Evolutionary conservation across 1,140 invertebrate species (phyloP).

Genomic region (Diorhabda elongata): DNA sequence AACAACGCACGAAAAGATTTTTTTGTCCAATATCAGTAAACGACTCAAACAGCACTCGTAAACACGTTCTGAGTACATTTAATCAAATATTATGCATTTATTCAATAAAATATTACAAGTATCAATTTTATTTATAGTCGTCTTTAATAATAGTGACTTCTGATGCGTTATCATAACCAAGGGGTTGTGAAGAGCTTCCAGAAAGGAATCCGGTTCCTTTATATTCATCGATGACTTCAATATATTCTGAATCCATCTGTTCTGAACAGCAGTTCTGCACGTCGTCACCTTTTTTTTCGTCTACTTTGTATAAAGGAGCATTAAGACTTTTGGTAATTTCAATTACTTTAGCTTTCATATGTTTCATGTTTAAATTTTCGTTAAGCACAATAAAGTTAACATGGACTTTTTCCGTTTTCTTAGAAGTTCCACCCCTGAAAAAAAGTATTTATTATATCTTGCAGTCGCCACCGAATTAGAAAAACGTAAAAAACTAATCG

Average conservation of each 20-base stretch:
- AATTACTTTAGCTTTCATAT: constrained; percentile 21
- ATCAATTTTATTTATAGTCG: no score
- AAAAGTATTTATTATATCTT: background rate
- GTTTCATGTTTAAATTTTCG: background rate
- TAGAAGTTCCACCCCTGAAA: background rate
- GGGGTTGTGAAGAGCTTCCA: no score
- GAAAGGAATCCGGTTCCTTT: background rate
- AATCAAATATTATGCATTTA: no score
- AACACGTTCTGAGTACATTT: no score
- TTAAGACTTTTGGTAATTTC: constrained; percentile 25
- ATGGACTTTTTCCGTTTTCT: constrained; percentile 5
- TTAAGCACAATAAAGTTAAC: constrained; percentile 28
- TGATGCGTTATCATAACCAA: no score
- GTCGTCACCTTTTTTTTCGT: constrained; percentile 10
- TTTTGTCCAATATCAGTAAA: no score
- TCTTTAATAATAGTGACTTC: no score
- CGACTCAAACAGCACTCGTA: no score
- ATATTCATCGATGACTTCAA: constrained; percentile 16
- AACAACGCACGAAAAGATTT: no score
- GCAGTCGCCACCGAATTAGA: no score
- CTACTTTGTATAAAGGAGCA: constrained; percentile 7
- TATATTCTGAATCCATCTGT: constrained; percentile 7
- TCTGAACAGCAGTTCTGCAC: constrained; percentile 3
- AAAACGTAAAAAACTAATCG: no score
- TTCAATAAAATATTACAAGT: no score